phyloP scores from a whole-genome alignment of 2,888 invertebrate genomes.

The Pandemis heparana region DNA sequence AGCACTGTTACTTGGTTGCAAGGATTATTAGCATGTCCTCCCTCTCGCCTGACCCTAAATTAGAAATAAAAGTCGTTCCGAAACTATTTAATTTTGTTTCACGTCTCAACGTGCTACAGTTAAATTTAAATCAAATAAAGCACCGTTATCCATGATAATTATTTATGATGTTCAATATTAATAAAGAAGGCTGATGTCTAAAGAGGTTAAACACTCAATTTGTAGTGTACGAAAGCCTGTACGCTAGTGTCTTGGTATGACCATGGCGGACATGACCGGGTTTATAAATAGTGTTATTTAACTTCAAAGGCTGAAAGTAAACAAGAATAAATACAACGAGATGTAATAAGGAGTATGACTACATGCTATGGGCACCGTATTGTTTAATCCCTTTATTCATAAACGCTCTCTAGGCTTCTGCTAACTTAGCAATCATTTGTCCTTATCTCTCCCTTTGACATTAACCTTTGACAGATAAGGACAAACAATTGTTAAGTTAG shows the following conservation, averaged over 20 bases:
- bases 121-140: background rate
- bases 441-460: too few species aligned
- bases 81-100: too few species aligned
- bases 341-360: background rate
- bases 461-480: too few species aligned
- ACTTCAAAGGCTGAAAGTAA: slow-evolving; percentile 33
- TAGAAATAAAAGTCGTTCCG: too few species aligned
- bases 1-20: too few species aligned
- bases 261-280: slow-evolving; percentile 52
- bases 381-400: too few species aligned
- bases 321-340: slow-evolving; percentile 13
- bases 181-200: slow-evolving; percentile 23
- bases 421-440: too few species aligned
- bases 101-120: background rate
- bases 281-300: slow-evolving; percentile 59
- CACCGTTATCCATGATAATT: background rate
- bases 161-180: background rate
- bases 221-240: slow-evolving; percentile 53
- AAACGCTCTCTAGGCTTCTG: too few species aligned
- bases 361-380: background rate
- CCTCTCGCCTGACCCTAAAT: too few species aligned
- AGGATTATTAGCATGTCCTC: too few species aligned
- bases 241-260: slow-evolving; percentile 52
- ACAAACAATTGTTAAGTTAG: too few species aligned
- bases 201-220: slow-evolving; percentile 60